Evolutionary conservation across 64 coral and sea anemone species (phyloP).

Genomic region (Montipora sp.): DNA sequence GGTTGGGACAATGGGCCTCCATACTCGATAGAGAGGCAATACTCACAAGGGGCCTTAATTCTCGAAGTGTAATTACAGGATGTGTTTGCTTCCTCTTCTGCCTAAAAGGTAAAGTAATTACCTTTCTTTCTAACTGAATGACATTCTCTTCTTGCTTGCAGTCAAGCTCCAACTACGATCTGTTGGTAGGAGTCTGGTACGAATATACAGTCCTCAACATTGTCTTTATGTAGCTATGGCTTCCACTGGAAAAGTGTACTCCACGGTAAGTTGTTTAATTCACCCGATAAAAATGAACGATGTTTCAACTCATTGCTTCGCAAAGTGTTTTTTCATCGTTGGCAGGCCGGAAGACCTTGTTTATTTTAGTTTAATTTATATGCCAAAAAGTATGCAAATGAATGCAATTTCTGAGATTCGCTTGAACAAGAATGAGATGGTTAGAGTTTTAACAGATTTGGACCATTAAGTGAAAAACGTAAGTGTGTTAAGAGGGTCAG

Average conservation of each 20-base stretch:
- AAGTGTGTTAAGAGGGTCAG: constrained; percentile 10
- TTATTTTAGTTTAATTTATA: no score
- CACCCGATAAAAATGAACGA: neutral
- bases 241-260: neutral
- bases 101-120: neutral
- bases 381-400: no score
- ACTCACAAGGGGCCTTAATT: neutral
- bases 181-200: constrained; percentile 32
- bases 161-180: constrained; percentile 37
- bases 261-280: constrained; percentile 20
- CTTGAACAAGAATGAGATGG: no score
- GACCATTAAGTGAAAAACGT: constrained; percentile 39
- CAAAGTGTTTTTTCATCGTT: neutral
- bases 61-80: constrained; percentile 3
- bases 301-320: neutral
- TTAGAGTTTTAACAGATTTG: neutral
- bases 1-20: constrained; percentile 39
- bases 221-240: constrained; percentile 25
- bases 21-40: neutral
- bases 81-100: neutral
- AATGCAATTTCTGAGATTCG: no score
- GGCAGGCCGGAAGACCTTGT: no score
- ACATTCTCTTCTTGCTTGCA: constrained; percentile 1
- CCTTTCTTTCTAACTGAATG: neutral
- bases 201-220: neutral